Conservation (phyloP, 2,113 vertebrate species). For the Hippopotamus amphibius region DNA sequence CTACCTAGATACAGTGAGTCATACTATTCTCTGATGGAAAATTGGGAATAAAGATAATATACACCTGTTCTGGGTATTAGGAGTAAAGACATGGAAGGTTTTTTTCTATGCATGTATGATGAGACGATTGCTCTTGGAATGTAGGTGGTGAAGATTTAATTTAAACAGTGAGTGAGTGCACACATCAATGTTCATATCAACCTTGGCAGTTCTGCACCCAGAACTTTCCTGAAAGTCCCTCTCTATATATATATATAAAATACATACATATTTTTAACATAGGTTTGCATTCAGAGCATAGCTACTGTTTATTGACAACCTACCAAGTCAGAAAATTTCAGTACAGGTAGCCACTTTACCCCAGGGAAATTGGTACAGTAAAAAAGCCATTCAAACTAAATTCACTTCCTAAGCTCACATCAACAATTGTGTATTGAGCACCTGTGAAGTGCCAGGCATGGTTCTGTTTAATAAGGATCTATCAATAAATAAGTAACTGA, state of each 20-base stretch:
- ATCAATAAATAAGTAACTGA: background rate
- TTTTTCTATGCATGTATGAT: background rate
- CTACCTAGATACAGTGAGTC: background rate
- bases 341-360: background rate
- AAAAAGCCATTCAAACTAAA: background rate
- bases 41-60: background rate
- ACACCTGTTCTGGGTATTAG: background rate
- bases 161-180: background rate
- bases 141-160: background rate
- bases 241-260: background rate
- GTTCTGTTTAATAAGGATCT: background rate
- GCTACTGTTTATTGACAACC: background rate
- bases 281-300: background rate
- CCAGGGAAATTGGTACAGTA: background rate
- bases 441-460: background rate
- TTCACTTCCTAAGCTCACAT: background rate
- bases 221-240: background rate
- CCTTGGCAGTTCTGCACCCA: background rate
- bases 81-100: background rate
- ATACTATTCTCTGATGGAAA: background rate
- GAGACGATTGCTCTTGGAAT: background rate
- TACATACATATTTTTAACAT: background rate
- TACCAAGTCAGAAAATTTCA: slow-evolving; percentile 5
- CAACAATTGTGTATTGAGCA: background rate
- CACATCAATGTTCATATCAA: background rate